Evolutionary conservation across 1,140 invertebrate genomes (phyloP), one percentile per base, ranked within the genome.

Genomic region (Maconellicoccus hirsutus): DNA sequence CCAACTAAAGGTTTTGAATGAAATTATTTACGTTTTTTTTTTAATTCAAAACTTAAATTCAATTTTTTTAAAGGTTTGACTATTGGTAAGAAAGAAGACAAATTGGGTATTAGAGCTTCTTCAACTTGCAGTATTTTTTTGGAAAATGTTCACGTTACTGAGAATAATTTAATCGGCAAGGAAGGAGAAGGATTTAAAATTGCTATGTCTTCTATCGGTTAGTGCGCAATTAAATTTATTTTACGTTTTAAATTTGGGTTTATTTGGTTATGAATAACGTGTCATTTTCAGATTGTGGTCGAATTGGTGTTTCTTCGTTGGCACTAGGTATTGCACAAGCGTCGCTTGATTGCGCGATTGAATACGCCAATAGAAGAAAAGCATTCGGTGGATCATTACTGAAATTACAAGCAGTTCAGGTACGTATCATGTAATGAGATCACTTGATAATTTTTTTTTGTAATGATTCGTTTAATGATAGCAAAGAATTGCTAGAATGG

Each of bases 61-160:
- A 73, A 75, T 72, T 59, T 21, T 74, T 7, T 70, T 70, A 19
- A 2, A 75, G 82, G 86, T 21, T 75, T 88, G 26, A 80, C 81
- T 26, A 75, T 85, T 1, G 86, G 86, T 1, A 86, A 86, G 77
- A 86, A 85, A 75, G 87, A 89, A 78, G 85, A 87, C 75, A 89
- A 89, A 80, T 77, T 88, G n/a, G 88, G 85, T 10, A 87, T 87
- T 76, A 83, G 86, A 76, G 89, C 85, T 23, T 86, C 87, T 27
- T 89, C 89, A 0, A 89, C 89, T n/a, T 89, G 87, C 78, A 86
- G 85, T 77, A 79, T 91, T 6, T 87, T 85, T 72, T 83, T 92
- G 78, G 87, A 91, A 73, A 86, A 91, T 75, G 89, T 89, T 74
- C 75, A 80, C 63, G 80, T 92, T 14, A 88, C 88, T 0, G 78